Conservation (phyloP, 2,797 vertebrate species). For the Scyliorhinus canicula region DNA sequence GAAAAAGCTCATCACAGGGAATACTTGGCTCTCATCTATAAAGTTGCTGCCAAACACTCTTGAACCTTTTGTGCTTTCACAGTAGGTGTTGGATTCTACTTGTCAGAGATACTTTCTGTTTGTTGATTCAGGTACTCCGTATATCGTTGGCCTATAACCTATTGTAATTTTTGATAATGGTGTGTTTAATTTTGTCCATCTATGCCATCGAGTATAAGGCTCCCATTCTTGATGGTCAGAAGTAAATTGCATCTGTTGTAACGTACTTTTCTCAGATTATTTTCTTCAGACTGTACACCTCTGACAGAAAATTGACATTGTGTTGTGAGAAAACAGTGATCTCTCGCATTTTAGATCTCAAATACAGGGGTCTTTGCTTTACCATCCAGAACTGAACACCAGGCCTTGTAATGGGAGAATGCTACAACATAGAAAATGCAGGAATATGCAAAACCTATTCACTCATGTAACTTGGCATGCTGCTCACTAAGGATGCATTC, state of each 20-base stretch:
- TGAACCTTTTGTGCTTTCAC: constrained; percentile 54
- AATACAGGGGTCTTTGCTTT: neutral
- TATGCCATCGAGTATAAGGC: neutral
- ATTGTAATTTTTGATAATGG: constrained; percentile 45
- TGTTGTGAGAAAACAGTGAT: neutral
- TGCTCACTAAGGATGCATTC: neutral
- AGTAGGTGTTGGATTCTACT: constrained; percentile 52
- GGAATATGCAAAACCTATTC: too few relatives aligned
- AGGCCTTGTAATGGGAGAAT: neutral
- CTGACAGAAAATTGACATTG: neutral
- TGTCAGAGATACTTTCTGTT: constrained; percentile 48
- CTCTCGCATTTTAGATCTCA: neutral
- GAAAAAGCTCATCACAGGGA: constrained; percentile 43
- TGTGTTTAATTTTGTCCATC: constrained; percentile 31
- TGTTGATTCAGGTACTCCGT: constrained; percentile 45
- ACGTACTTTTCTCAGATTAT: neutral
- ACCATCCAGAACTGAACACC: neutral
- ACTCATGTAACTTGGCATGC: neutral
- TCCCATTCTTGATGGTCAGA: neutral
- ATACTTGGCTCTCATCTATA: constrained; percentile 50
- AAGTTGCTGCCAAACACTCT: constrained; percentile 51
- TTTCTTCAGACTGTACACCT: neutral
- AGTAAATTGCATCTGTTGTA: neutral
- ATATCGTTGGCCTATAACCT: constrained; percentile 44
- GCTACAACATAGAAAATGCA: neutral